A percentile compares a stretch with the other conserved stretches of the same genome.
Conservation (phyloP, 2,797 vertebrate genomes). For the Octomys mimax region DNA sequence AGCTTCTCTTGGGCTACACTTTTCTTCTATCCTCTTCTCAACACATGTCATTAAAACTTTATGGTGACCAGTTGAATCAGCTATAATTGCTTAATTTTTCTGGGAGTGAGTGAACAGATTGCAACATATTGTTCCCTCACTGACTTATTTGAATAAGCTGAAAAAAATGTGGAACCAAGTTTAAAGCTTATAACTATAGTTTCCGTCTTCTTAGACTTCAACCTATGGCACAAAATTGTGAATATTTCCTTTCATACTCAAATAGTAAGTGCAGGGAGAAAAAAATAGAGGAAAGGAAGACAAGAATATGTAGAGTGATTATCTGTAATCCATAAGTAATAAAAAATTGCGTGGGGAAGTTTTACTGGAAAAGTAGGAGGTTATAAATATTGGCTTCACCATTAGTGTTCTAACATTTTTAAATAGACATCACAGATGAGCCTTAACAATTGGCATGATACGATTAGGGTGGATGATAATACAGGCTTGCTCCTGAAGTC, state of each 20-base stretch:
- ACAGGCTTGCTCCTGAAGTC: neutral
- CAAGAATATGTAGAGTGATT: neutral
- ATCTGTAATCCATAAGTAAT: neutral
- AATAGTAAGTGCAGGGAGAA: neutral
- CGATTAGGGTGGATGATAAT: neutral
- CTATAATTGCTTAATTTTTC: constrained; percentile 12
- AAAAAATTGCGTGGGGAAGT: neutral
- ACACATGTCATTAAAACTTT: neutral
- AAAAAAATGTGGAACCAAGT: neutral
- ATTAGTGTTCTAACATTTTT: constrained; percentile 4
- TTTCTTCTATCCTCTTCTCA: neutral
- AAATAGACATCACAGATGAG: neutral
- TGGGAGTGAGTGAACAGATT: neutral
- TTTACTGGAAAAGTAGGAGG: neutral
- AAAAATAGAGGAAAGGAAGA: neutral
- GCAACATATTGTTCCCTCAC: neutral
- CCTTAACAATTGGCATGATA: constrained; percentile 12
- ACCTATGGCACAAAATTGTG: neutral
- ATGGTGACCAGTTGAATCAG: neutral
- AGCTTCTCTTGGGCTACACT: neutral
- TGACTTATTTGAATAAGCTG: neutral
- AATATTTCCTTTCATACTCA: constrained; percentile 14
- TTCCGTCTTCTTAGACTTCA: neutral
- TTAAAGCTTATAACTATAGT: neutral
- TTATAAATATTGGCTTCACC: neutral